phyloP scores from a whole-genome alignment of 2,888 invertebrate species.

The Euplagia quadripunctaria region DNA sequence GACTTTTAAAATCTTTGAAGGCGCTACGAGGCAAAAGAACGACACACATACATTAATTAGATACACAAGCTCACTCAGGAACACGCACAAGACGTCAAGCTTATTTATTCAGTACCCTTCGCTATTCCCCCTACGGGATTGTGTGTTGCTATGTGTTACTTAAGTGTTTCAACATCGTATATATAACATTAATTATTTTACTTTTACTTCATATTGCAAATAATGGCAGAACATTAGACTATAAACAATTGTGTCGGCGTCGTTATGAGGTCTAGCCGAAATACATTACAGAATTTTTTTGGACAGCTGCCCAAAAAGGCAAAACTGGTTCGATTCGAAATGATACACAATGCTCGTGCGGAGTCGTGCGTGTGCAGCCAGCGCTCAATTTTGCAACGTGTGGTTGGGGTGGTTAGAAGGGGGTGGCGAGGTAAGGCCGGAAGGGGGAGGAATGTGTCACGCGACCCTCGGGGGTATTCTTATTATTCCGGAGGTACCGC shows the following conservation, averaged over 20 bases:
- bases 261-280: conserved; percentile 22
- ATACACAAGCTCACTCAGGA: background rate
- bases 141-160: background rate
- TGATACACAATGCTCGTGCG: conserved; percentile 10
- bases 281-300: conserved; percentile 16
- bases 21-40: too few relatives aligned
- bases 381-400: conserved; percentile 17
- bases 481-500: conserved; percentile 47
- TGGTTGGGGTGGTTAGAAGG: background rate
- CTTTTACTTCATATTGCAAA: background rate
- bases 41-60: too few relatives aligned
- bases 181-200: background rate
- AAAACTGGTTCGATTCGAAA: conserved; percentile 16
- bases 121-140: background rate
- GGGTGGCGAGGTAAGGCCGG: background rate
- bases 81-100: background rate
- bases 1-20: too few relatives aligned
- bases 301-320: conserved; percentile 17
- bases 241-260: background rate
- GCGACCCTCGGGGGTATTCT: conserved; percentile 34
- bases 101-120: background rate
- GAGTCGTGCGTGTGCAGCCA: conserved; percentile 12
- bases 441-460: conserved; percentile 6
- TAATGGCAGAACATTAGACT: background rate
- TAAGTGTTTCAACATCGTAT: too few relatives aligned